phyloP scores from a whole-genome alignment of 2,113 vertebrate species.

The Martes martes region DNA sequence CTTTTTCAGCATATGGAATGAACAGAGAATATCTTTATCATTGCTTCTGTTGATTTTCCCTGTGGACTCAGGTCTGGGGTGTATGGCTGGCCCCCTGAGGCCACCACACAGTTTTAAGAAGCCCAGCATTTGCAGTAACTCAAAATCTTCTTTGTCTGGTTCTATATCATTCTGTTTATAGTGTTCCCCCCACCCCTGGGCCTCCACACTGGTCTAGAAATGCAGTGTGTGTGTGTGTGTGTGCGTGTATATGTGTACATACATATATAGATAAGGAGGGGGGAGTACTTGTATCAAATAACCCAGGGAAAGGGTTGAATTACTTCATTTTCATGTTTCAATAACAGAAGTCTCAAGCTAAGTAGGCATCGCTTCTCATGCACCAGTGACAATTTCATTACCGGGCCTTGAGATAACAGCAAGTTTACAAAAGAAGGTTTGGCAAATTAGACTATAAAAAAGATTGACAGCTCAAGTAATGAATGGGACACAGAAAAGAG shows the following conservation, averaged over 20 bases:
- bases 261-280: background rate
- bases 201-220: background rate
- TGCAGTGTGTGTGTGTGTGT: background rate
- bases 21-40: background rate
- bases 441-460: constrained; percentile 38
- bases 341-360: background rate
- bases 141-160: background rate
- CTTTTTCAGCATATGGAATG: background rate
- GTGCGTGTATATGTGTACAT: background rate
- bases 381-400: background rate
- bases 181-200: background rate
- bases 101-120: background rate
- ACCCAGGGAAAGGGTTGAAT: background rate
- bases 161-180: background rate
- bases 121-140: background rate
- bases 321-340: background rate
- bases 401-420: background rate
- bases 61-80: background rate
- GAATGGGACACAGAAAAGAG: background rate
- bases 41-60: background rate
- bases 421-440: constrained; percentile 9
- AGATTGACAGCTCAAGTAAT: background rate
- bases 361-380: background rate
- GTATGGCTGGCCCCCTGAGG: background rate
- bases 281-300: background rate